These are phyloP conservation scores for Sebastes flavidus DNA, from an alignment of 2,797 vertebrate genomes.

Conservation along the genomic window DNA sequence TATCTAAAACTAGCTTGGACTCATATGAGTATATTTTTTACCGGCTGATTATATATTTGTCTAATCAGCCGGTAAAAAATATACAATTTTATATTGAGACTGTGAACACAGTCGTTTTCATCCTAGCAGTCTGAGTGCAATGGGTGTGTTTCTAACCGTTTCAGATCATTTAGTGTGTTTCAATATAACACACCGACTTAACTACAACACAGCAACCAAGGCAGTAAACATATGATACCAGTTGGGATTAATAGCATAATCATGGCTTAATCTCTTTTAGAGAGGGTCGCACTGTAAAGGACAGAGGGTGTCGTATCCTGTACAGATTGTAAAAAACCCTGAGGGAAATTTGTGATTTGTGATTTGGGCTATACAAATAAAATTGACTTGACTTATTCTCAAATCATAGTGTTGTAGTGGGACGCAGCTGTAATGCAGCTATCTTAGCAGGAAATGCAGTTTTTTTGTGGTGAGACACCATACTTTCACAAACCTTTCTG, in stretches of 20 bases:
- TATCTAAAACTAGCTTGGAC: neutral
- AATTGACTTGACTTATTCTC: neutral
- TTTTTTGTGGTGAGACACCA: constrained; percentile 54
- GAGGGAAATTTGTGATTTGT: too few species aligned
- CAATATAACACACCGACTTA: neutral
- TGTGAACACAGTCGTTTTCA: neutral
- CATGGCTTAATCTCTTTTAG: neutral
- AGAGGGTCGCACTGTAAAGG: too few species aligned
- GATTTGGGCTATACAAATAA: too few species aligned
- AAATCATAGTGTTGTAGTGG: neutral
- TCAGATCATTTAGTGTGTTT: neutral
- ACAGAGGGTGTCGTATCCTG: too few species aligned
- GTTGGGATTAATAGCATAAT: constrained; percentile 1
- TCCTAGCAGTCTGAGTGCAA: neutral
- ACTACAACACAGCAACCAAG: neutral
- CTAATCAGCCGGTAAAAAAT: neutral
- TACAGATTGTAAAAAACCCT: too few species aligned
- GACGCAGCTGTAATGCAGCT: constrained; percentile 20
- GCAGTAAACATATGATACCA: neutral
- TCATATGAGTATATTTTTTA: neutral
- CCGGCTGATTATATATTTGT: neutral
- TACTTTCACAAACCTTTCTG: constrained; percentile 33
- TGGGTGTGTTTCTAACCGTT: constrained; percentile 24
- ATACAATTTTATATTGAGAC: neutral
- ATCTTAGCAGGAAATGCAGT: constrained; percentile 29